Evolutionary conservation across 2,797 vertebrate species (phyloP).

Genomic region (Leucoraja ocellata): DNA sequence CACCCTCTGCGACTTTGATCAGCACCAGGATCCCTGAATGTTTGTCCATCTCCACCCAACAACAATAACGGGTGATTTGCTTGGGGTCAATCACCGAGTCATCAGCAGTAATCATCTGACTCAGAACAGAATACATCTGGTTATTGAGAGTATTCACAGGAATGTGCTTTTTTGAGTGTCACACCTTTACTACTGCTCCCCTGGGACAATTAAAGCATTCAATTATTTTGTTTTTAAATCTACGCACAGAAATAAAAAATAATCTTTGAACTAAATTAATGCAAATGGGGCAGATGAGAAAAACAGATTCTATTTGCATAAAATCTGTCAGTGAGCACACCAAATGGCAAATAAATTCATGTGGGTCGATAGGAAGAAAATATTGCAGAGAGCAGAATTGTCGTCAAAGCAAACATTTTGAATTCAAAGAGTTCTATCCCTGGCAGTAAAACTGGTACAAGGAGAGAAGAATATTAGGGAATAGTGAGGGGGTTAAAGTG

Average conservation of each 20-base stretch:
- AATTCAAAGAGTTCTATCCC: background rate
- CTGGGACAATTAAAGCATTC: background rate
- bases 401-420: background rate
- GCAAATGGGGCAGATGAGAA: background rate
- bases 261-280: background rate
- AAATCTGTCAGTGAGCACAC: background rate
- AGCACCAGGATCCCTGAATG: background rate
- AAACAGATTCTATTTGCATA: background rate
- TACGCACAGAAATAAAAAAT: background rate
- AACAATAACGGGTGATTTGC: background rate
- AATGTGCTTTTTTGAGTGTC: background rate
- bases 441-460: no score
- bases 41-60: background rate
- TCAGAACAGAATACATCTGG: background rate
- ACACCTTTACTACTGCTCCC: background rate
- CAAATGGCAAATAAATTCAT: background rate
- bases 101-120: background rate
- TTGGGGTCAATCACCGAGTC: background rate
- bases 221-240: background rate
- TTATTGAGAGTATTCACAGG: background rate
- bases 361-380: background rate
- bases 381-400: background rate
- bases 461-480: no score
- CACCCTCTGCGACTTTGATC: background rate
- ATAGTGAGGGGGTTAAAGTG: no score